Evolutionary conservation across 2,113 vertebrate genomes (phyloP), one percentile per base, ranked within the genome.

Genomic region (Ammodytes dubius): DNA sequence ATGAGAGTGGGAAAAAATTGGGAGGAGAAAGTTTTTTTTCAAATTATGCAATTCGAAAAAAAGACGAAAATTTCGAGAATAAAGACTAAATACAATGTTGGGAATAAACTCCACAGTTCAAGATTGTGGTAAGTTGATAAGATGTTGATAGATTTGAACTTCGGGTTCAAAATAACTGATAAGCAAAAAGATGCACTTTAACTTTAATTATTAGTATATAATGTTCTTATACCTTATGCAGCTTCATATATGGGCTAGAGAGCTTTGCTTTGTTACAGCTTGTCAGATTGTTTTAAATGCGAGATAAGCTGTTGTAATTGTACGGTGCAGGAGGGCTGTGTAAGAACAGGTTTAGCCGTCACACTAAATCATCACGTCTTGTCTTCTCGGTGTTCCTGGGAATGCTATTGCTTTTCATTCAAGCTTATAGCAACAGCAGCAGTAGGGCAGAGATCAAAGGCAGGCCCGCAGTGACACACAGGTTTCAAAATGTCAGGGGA

Each of bases 301-400:
- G 35, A 63, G 56, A 74, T 65, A 46, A 82, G 52, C 60, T 70
- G 60, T 61, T 12, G 71, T 49, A 35, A 71, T 47, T 82, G 67
- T 43, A 42, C 19, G 0, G 35, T 37, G 47, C 47, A 17, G 47
- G 47, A 47, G 11, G 46, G 8, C 19, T 59, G 66, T 60, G 63
- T 39, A 43, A 49, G 43, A 85, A 77, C 66, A 70, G 12, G 83
- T 81, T 82, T 10, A 57, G 42, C 70, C 7, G 0, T 79, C 64
- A 42, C n/a, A 58, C 17, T 49, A 52, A 69, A 79, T 60, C 52
- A 75, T 57, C 67, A 42, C 45, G 39, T 53, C 12, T 47, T 15
- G 40, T 43, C 27, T 53, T 12, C 45, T 39, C 15, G 0, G 45
- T 2, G 11, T 43, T 40, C 6, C 3, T 35, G 45, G 46, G 50